Evolutionary conservation across 2,113 vertebrate species (phyloP), one percentile per base, ranked within the genome.

Genomic region (Trichechus manatus): DNA sequence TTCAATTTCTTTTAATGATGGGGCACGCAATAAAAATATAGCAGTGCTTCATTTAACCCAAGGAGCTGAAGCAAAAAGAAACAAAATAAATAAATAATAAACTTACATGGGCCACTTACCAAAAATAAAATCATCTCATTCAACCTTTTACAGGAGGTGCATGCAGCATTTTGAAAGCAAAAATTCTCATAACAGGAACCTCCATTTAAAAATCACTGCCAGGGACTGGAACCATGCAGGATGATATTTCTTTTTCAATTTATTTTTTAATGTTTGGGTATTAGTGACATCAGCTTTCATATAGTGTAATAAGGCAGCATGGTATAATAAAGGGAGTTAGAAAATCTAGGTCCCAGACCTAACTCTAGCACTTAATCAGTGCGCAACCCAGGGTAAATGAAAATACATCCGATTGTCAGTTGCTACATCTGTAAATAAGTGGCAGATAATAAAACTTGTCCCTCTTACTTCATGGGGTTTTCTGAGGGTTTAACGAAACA

Each of bases 161-260:
- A 47, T 33, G 79, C 23, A 94, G 63, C 64, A 89, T 86, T 96
- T 95, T 97, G 91, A 97, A 97, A 96, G 92, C 91, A 96, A 95
- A 96, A 97, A 86, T 89, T 97, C 96, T 96, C 90, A 39, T 96
- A 97, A 96, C 50, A 36, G 61, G 72, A 96, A 89, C 50, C 68
- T 87, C 95, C 80, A 83, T 79, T 96, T 97, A 81, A 97, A 97
- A 97, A 83, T 87, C 81, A 56, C 72, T 91, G 90, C 93, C 95
- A 96, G 96, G 72, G 63, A 82, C 94, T 97, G 78, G 83, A 94
- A 94, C 44, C 39, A 29, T 13, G 78, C 74, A 95, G 90, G 81
- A 97, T 94, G 87, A 82, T 93, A 95, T 97, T 97, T 95, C 80
- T 93, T 89, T 96, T 96, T 78, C 97, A 96, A 94, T 97, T 96